Percentiles rank a stretch among this genome's conserved stretches.
Conservation (phyloP, 30 jellyfish, hydroid and myxozoan species). For the Turritopsis dohrnii region DNA sequence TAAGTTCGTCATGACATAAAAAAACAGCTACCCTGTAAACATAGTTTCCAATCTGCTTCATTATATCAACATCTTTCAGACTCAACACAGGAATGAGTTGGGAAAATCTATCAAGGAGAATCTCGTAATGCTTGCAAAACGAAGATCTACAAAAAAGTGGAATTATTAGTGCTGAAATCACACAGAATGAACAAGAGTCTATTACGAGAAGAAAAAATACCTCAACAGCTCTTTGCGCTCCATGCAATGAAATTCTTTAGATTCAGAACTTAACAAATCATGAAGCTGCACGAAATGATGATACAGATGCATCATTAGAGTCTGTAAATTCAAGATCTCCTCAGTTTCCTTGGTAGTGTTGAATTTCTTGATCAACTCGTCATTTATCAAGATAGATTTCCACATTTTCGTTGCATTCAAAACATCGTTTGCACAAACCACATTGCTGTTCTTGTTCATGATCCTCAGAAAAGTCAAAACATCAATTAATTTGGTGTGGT, state of each 20-base stretch:
- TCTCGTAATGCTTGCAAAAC: not conserved
- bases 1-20: not conserved
- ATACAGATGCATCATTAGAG: not conserved
- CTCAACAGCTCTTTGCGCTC: not conserved
- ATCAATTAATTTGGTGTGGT: not conserved
- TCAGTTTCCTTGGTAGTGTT: not conserved
- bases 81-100: not conserved
- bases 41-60: not conserved
- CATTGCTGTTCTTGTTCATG: not conserved
- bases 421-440: not conserved
- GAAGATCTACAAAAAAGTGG: not conserved
- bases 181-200: not conserved
- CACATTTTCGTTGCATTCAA: not conserved
- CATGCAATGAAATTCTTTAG: not conserved
- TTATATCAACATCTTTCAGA: not conserved
- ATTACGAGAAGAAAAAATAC: not conserved
- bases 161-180: not conserved
- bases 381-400: not conserved
- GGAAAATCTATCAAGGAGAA: not conserved
- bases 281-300: not conserved
- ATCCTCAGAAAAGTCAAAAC: not conserved
- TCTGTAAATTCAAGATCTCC: not conserved
- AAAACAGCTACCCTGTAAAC: not conserved
- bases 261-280: not conserved
- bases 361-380: not conserved